These are phyloP conservation scores for Micrasema minimum DNA, from an alignment of 1,140 invertebrate species.

Conservation along the genomic window DNA sequence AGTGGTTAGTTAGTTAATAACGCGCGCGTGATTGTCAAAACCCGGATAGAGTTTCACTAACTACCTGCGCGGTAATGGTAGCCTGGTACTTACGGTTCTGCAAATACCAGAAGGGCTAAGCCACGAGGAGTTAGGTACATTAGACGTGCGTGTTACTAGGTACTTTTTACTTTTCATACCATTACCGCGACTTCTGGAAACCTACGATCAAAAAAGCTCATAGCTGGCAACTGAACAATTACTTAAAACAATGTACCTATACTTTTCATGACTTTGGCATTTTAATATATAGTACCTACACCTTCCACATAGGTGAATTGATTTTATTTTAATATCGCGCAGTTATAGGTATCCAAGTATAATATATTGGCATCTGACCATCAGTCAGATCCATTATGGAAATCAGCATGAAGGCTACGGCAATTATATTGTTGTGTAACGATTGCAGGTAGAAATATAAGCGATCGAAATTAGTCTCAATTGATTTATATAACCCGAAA, in stretches of 20 bases:
- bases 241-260: conserved; percentile 8
- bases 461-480: conserved; percentile 19
- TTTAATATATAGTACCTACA: neutral
- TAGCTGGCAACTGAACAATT: conserved; percentile 32
- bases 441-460: too few relatives aligned
- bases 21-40: conserved; percentile 50
- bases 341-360: too few relatives aligned
- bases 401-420: too few relatives aligned
- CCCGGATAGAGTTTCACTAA: conserved; percentile 50
- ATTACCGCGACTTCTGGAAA: too few relatives aligned
- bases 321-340: too few relatives aligned
- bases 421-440: too few relatives aligned
- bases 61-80: conserved; percentile 44
- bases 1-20: conserved; percentile 45
- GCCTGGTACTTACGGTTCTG: conserved; percentile 36
- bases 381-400: too few relatives aligned
- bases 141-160: conserved; percentile 30
- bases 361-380: too few relatives aligned
- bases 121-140: conserved; percentile 32
- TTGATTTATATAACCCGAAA: conserved; percentile 6
- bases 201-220: too few relatives aligned
- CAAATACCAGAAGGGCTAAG: conserved; percentile 48
- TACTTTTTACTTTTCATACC: conserved; percentile 14
- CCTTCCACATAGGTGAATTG: too few relatives aligned
- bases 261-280: conserved; percentile 28